A percentile compares a stretch with the other conserved stretches of the same genome.
These are phyloP conservation scores for Procavia capensis DNA, from an alignment of 2,113 vertebrate genomes.

Conservation along the genomic window DNA sequence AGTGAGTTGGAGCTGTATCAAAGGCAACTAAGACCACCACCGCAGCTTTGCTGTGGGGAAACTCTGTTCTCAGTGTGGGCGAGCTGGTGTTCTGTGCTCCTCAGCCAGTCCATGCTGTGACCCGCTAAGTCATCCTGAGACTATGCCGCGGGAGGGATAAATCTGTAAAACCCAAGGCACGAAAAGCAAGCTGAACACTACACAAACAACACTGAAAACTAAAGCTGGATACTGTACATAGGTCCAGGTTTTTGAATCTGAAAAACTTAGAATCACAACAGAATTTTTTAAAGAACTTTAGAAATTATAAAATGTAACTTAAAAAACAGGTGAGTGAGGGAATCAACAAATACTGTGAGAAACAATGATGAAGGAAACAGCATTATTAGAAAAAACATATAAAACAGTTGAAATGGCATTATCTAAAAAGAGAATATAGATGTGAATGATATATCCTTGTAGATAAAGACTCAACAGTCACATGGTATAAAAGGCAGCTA, in stretches of 20 bases:
- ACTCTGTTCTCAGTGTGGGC: background rate
- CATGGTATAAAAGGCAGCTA: background rate
- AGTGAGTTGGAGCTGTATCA: background rate
- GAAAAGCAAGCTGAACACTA: background rate
- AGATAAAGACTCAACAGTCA: background rate
- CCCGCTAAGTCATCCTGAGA: background rate
- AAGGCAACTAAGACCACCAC: background rate
- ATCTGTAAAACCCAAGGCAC: background rate
- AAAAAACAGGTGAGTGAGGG: background rate
- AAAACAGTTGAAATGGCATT: background rate
- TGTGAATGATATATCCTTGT: background rate
- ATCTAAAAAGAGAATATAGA: conserved; percentile 3
- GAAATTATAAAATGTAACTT: background rate
- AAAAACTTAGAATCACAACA: background rate
- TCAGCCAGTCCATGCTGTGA: background rate
- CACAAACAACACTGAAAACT: background rate
- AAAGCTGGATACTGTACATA: background rate
- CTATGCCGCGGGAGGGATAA: background rate
- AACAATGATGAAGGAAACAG: background rate
- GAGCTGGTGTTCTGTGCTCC: background rate
- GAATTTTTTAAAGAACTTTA: conserved; percentile 33
- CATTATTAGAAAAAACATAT: background rate
- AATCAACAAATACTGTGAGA: background rate
- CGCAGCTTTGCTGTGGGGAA: background rate
- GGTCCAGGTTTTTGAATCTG: background rate